Evolutionary conservation across 1,140 invertebrate species (phyloP), one percentile per base, ranked within the genome.

Genomic region (Yoshiicerus persimilis): DNA sequence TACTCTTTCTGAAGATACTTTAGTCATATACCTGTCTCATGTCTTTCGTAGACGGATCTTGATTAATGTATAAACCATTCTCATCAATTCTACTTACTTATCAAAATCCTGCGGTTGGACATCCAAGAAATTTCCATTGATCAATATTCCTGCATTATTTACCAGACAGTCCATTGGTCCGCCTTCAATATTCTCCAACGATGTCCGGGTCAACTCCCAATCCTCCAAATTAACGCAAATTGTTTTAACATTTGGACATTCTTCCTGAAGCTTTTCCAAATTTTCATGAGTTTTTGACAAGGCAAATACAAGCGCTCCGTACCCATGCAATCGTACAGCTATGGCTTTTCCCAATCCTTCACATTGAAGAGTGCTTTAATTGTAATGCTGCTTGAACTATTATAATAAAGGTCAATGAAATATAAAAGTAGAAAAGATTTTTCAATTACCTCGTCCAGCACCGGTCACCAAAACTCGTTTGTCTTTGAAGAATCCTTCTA

Each of bases 401-500:
- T 38, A 62, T n/a, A 30, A 25, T 64, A 20, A n/a, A 16, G 38
- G 32, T 39, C 5, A 27, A 38, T 23, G 34, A 47, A 34, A 11
- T 27, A 36, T 30, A 30, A 66, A 84, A 30, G 16, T 25, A n/a
- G 25, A 56, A n/a, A 4, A 36, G n/a, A 87, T 89, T 90, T 27
- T 91, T 27, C 32, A 34, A 56, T 91, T 93, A 96, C 96, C 96
- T 94, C 95, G 94, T 36, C 96, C 96, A 30, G 96, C 96, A 66
- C 96, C 96, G 6, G 96, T 97, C 0, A 97, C 96, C n/a, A 97
- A 93, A 90, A 96, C 95, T 77, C 94, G 93, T 93, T 97, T 97
- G 66, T 95, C 94, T 91, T 94, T 93, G 87, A 96, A 96, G 87
- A 92, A 93, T 6, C 62, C 62, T 6, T 64, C 11, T 25, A 86